These are phyloP conservation scores for Andrena trimmerana DNA, from an alignment of 2,888 invertebrate genomes.

Conservation along the genomic window DNA sequence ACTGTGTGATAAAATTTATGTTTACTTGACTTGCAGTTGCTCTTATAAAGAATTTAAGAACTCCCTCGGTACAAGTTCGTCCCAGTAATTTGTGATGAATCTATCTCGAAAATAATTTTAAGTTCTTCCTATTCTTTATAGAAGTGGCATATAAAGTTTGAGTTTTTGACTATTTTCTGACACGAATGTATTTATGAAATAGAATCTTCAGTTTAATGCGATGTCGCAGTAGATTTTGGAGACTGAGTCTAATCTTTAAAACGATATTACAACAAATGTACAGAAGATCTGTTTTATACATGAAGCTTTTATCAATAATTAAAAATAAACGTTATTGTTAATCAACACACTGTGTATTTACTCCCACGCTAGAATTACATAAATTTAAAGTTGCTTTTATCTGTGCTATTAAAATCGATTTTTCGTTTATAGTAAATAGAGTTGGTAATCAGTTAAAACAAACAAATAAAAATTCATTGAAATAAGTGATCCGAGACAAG, in stretches of 20 bases:
- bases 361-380: not conserved
- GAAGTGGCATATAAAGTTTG: slow-evolving; percentile 11
- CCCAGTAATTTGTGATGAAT: slow-evolving; percentile 16
- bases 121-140: slow-evolving; percentile 43
- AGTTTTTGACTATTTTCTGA: slow-evolving; percentile 47
- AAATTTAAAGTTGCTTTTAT: too few species aligned
- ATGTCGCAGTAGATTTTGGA: slow-evolving; percentile 68
- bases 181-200: slow-evolving; percentile 41
- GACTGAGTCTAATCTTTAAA: slow-evolving; percentile 73
- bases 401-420: too few species aligned
- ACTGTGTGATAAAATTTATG: slow-evolving; percentile 66
- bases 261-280: slow-evolving; percentile 72
- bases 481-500: too few species aligned
- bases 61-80: not conserved
- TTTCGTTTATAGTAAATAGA: too few species aligned
- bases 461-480: too few species aligned
- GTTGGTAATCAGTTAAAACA: too few species aligned
- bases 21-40: slow-evolving; percentile 38
- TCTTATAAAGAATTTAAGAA: slow-evolving; percentile 33
- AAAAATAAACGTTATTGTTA: slow-evolving; percentile 80
- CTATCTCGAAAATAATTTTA: slow-evolving; percentile 7
- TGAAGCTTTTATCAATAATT: slow-evolving; percentile 77
- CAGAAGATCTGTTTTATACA: slow-evolving; percentile 80
- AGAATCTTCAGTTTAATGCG: slow-evolving; percentile 28
- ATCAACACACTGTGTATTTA: slow-evolving; percentile 47